Evolutionary conservation across 2,888 invertebrate species (phyloP).

Genomic region (Nipponacmea schrenckii): DNA sequence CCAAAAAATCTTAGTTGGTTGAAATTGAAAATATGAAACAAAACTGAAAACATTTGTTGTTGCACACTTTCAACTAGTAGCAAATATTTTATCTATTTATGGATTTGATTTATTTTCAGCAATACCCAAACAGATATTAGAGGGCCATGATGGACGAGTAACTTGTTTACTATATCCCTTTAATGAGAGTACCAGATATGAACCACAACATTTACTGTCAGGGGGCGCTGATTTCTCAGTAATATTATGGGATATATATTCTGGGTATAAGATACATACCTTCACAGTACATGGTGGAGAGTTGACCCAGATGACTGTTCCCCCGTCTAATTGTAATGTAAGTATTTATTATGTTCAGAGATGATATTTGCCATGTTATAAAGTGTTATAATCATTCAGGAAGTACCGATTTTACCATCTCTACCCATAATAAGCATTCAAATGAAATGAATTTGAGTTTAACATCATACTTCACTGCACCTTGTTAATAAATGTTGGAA

Average conservation of each 20-base stretch:
- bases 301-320: slow-evolving; percentile 92
- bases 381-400: no score
- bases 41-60: no score
- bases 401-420: no score
- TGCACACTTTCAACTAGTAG: no score
- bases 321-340: slow-evolving; percentile 82
- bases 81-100: no score
- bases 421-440: no score
- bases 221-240: slow-evolving; percentile 98
- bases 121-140: slow-evolving; percentile 45
- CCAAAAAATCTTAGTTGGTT: no score
- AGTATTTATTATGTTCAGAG: slow-evolving; percentile 36
- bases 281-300: slow-evolving; percentile 99
- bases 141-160: slow-evolving; percentile 90
- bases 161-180: slow-evolving; percentile 96
- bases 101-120: slow-evolving; percentile 34
- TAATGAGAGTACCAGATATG: slow-evolving; percentile 79
- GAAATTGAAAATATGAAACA: no score
- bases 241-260: slow-evolving; percentile 93
- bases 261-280: slow-evolving; percentile 87
- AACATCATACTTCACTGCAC: no score
- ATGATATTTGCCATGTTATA: no score
- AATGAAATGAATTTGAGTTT: no score
- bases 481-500: no score
- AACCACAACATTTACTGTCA: slow-evolving; percentile 77